Base-by-base conservation (phyloP, 2,888 invertebrate species). In the Arctia plantaginis region DNA sequence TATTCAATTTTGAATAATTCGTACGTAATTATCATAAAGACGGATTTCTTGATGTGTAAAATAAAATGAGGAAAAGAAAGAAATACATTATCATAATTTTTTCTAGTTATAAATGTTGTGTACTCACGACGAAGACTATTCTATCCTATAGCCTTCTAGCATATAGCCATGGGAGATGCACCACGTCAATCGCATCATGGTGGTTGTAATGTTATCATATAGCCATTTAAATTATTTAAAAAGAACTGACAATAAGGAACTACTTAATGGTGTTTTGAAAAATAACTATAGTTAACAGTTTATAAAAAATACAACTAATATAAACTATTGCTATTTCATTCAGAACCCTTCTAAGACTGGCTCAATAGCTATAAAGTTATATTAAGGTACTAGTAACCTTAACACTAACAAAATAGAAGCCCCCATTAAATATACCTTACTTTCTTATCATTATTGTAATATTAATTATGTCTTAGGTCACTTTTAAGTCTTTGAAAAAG, bases 401-500 rank as follows among this genome's bases (percentile, higher is more conserved):
- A 59, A 15, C 13, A 3, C 27, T n/a, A 59, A 62, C 30, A n/a
- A n/a, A n/a, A n/a, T n/a, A n/a, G 23, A 55, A n/a, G n/a, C n/a
- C 4, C 23, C 18, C 51, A 0, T 6, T 15, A n/a, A n/a, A n/a
- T 18, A 47, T 47, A 47, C 65, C 35, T 47, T 67, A 67, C 44
- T 20, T n/a, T 12, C 44, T 35, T 55, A 51, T 35, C 33, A 39
- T 55, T 7, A 23, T 15, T 55, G 35, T 35, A 23, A 6, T n/a
- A 67, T 27, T 55, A 35, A 70, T 15, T 64, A 65, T 33, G 18
- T 64, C 15, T 62, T 30, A 18, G 41, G 62, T 2, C 75, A 75
- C 74, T 79, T 80, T 73, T 80, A 87, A 86, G 85, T 86, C 86
- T 87, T 86, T 84, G 82, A 85, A 80, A 79, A 77, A 85, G 80